Base-by-base conservation (phyloP, 2,113 vertebrate genomes). In the Perccottus glenii region DNA sequence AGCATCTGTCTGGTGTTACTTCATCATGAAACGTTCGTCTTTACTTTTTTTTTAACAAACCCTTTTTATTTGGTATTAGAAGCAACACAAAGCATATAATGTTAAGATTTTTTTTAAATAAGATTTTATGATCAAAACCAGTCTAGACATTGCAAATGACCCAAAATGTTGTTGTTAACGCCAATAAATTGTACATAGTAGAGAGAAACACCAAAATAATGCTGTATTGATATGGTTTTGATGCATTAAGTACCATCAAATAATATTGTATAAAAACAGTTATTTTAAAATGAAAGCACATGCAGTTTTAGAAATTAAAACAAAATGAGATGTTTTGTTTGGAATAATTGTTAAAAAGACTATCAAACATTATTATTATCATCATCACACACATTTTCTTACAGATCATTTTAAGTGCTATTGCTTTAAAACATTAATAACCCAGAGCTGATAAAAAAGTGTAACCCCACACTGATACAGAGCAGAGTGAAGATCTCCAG, bases 41-140 rank as follows among this genome's bases (percentile, higher is more conserved):
- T 67, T 75, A 74, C n/a, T n/a, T 70, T 36, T 14, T 36, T 9
- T 14, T 78, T 66, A 84, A 80, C 19, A 27, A 27, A 27, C 19
- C 45, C 53, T 42, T 68, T 87, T 87, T 88, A 88, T 89, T 89
- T 83, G 64, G 56, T 82, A 79, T 82, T 87, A 88, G 80, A 86
- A 78, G 66, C 71, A 85, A 81, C 73, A 55, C 56, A 75, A 85
- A 70, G 64, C 43, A n/a, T 67, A 47, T 42, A 78, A 48, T 60
- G 76, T 48, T 73, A 62, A 63, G 58, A 55, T 60, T 77, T 67
- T 69, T 58, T 35, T 50, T 19, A 16, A 68, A 69, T 74, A 47
- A 47, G 35, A 46, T 42, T 43, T 35, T 73, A 51, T 68, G 51
- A 58, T 74, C 68, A 75, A 63, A 77, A 81, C n/a, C 4, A 76